Conservation (phyloP, 2,888 invertebrate genomes). For the Tinea pellionella region DNA sequence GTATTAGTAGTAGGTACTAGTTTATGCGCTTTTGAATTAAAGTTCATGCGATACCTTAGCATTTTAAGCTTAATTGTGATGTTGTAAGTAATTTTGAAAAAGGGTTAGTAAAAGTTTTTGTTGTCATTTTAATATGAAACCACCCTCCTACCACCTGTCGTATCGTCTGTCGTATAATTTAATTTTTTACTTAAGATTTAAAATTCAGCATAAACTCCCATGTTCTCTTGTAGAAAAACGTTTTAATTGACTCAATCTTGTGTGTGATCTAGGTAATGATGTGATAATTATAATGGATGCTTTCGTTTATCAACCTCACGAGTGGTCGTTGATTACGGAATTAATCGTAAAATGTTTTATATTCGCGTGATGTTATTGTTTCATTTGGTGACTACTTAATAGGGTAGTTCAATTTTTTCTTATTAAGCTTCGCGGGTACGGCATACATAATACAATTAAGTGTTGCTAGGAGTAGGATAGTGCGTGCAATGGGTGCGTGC, state of each 20-base stretch:
- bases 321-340: no score
- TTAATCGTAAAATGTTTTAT: neutral
- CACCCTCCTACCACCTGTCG: conserved; percentile 54
- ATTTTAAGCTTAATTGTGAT: neutral
- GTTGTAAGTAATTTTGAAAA: conserved; percentile 22
- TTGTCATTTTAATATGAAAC: conserved; percentile 39
- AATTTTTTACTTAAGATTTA: neutral
- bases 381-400: conserved; percentile 7
- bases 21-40: no score
- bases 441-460: conserved; percentile 61
- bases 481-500: conserved; percentile 68
- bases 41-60: no score
- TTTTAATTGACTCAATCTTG: neutral
- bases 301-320: no score
- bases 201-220: neutral
- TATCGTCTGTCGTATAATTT: conserved; percentile 24
- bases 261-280: neutral
- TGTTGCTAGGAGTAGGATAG: conserved; percentile 55
- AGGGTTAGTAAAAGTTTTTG: conserved; percentile 57
- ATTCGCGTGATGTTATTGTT: conserved; percentile 14
- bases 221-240: neutral
- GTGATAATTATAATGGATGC: no score
- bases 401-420: conserved; percentile 12
- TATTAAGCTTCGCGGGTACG: conserved; percentile 21
- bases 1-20: no score